Percentiles rank a stretch among this genome's conserved stretches.
These are phyloP conservation scores for Tetropium fuscum DNA, from an alignment of 2,888 invertebrate species.

Conservation along the genomic window DNA sequence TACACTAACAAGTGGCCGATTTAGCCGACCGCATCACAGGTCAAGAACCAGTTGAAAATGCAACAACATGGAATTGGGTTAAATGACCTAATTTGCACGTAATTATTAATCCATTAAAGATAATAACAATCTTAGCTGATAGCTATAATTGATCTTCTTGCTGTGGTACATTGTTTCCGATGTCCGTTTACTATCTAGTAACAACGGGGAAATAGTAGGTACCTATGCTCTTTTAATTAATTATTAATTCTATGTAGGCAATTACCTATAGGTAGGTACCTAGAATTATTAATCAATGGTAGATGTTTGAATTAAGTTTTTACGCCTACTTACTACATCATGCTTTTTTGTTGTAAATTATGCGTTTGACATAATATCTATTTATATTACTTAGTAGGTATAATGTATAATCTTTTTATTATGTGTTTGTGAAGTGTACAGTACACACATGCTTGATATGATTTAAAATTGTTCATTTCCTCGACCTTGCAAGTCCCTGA, in stretches of 20 bases:
- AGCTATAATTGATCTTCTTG: background rate
- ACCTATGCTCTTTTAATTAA: background rate
- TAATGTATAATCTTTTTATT: slow-evolving; percentile 7
- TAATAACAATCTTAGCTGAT: background rate
- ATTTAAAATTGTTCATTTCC: slow-evolving; percentile 9
- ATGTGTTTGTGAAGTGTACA: background rate
- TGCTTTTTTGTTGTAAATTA: slow-evolving; percentile 40
- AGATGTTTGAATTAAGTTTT: too few species aligned
- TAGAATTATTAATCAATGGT: too few species aligned
- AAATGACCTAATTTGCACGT: slow-evolving; percentile 25
- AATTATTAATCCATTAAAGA: slow-evolving; percentile 13
- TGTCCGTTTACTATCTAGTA: too few species aligned
- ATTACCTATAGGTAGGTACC: too few species aligned
- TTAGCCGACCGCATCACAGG: background rate
- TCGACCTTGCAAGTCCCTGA: background rate
- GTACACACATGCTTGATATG: background rate
- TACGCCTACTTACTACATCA: slow-evolving; percentile 37
- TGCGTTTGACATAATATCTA: slow-evolving; percentile 46
- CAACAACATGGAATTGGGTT: slow-evolving; percentile 25
- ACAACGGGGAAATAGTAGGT: too few species aligned
- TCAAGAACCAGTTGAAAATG: slow-evolving; percentile 2
- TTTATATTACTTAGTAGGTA: slow-evolving; percentile 36
- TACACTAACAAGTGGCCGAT: slow-evolving; percentile 25
- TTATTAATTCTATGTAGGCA: too few species aligned
- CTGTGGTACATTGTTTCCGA: background rate